Base-by-base conservation (phyloP, 2,797 vertebrate species). In the Xiphophorus birchmanni region DNA sequence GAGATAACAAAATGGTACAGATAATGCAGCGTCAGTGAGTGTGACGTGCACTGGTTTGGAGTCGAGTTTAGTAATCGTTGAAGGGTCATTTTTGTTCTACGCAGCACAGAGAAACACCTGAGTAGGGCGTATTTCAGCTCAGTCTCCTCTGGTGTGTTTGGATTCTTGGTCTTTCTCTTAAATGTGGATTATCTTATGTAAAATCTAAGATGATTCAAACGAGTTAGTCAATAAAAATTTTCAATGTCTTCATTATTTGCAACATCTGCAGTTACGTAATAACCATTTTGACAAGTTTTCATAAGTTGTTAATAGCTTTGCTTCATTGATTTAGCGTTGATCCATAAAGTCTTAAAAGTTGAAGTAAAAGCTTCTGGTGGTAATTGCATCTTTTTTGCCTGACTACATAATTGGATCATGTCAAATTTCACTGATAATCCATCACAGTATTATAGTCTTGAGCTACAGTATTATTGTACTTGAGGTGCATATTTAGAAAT, bases 1-100 rank as follows among this genome's bases (percentile, higher is more conserved):
- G 84, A 86, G 83, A 82, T 77, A 58, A 77, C 18, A 9, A 78
- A 79, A 15, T 40, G 56, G 76, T 71, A 12, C n/a, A 79, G 78
- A 79, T 63, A 29, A 80, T 47, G 56, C 54, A 17, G 67, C 8
- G 48, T 63, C 67, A 42, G 73, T 15, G 45, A 29, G 18, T 71
- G 47, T n/a, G 69, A 15, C 29, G 37, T 37, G 2, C 45, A 52
- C 42, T 10, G 5, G 40, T 47, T 71, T 72, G 50, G 21, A 79
- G 69, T 56, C 12, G 35, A 32, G 40, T n/a, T 80, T 47, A n/a
- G 23, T 15, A 26, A 37, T 73, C 52, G 21, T 32, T 12, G 44
- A 40, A 50, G 54, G 80, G 32, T 72, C 15, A 26, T 56, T 35
- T 71, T 37, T 23, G 44, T n/a, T 76, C 18, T 26, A 2, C 11